Conservation (phyloP, 2,888 invertebrate genomes). For the Brachyptera risi region DNA sequence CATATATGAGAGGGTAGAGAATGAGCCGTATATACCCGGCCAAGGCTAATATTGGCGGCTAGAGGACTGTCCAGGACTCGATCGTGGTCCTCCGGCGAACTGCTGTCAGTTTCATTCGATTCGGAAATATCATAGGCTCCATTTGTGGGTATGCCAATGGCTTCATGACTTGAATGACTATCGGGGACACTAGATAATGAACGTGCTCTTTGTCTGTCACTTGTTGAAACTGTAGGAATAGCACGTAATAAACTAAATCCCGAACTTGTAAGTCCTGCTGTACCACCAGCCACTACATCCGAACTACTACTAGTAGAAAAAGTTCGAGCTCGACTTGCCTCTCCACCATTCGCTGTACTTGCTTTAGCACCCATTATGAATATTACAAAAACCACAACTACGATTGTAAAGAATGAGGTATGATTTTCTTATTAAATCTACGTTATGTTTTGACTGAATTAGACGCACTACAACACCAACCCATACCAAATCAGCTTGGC, state of each 20-base stretch:
- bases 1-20: slow-evolving; percentile 89
- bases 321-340: slow-evolving; percentile 66
- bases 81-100: slow-evolving; percentile 66
- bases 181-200: slow-evolving; percentile 82
- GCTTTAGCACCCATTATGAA: slow-evolving; percentile 74
- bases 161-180: slow-evolving; percentile 54
- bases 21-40: slow-evolving; percentile 81
- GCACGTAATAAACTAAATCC: slow-evolving; percentile 66
- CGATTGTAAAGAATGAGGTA: too few relatives aligned
- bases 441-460: slow-evolving; percentile 17
- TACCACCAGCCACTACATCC: slow-evolving; percentile 52
- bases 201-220: slow-evolving; percentile 76
- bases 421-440: slow-evolving; percentile 12
- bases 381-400: background rate
- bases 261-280: slow-evolving; percentile 19
- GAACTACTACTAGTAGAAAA: slow-evolving; percentile 71
- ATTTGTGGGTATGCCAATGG: slow-evolving; percentile 53
- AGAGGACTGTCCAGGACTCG: slow-evolving; percentile 49
- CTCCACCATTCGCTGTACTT: slow-evolving; percentile 68
- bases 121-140: slow-evolving; percentile 60
- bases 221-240: slow-evolving; percentile 63
- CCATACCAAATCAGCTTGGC: slow-evolving; percentile 32
- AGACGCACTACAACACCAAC: slow-evolving; percentile 31
- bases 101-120: slow-evolving; percentile 63
- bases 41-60: slow-evolving; percentile 56